Base-by-base conservation (phyloP, 1,140 invertebrate genomes). In the Drosophila gunungcola region DNA sequence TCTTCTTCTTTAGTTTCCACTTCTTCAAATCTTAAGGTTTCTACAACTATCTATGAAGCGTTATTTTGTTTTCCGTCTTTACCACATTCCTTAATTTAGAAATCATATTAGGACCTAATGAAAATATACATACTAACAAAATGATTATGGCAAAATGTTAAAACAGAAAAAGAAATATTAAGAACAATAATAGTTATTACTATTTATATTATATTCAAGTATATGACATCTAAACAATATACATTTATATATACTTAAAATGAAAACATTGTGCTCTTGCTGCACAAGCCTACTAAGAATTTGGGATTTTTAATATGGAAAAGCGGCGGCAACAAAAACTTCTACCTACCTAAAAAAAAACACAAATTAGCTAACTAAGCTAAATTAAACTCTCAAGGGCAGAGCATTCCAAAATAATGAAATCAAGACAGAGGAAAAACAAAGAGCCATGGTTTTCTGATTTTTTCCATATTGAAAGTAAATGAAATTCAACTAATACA, bases 101-200 rank as follows among this genome's bases (percentile, higher is more conserved):
- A 69, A 73, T 70, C 81, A 85, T 85, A 78, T 81, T 88, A 89
- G 74, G 79, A 76, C 63, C 70, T 86, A 86, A 88, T 67, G 67
- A 82, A 76, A 78, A 82, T 88, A 82, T 86, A 82, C 68, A 82
- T 81, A 82, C 79, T 79, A 82, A 86, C 67, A 65, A 83, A 83
- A 67, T 75, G 56, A 83, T 74, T 82, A 82, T 78, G 80, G 69
- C 73, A 78, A 82, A 77, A 79, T 57, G 69, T 79, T 68, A 38
- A 60, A 78, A 81, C 57, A 64, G 68, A 68, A 81, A 76, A 85
- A 80, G 83, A 90, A 91, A 83, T 91, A 91, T 91, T 89, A 91
- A 91, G 90, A 91, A 91, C 90, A 91, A 91, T 91, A 91, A 91
- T 91, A 91, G 90, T 89, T 91, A 91, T 91, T 91, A 91, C 90